A percentile compares a stretch with the other conserved stretches of the same genome.
Evolutionary conservation across 1,140 invertebrate genomes (phyloP).

Genomic region (Nautilus pompilius): DNA sequence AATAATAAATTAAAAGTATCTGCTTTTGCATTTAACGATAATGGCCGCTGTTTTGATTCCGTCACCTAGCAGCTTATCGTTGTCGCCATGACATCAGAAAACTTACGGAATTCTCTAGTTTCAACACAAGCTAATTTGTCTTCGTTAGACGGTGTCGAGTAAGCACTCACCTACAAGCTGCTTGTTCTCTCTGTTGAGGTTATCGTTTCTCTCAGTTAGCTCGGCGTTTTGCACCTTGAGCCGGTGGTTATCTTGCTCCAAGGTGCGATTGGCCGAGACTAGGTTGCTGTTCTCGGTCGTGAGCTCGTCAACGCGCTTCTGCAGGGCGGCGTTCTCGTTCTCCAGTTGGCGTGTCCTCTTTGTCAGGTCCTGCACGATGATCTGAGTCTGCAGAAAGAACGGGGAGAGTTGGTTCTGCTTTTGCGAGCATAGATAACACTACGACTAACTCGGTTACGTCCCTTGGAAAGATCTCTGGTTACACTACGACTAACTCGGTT

Average conservation of each 20-base stretch:
- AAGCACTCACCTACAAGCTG: constrained; percentile 44
- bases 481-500: too few species aligned
- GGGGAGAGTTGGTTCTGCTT: neutral
- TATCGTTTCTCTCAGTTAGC: constrained; percentile 48
- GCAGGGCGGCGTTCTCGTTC: constrained; percentile 46
- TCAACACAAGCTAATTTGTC: neutral
- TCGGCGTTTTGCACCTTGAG: constrained; percentile 47
- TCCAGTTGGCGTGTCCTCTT: constrained; percentile 52
- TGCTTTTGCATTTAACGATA: too few species aligned
- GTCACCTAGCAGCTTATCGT: too few species aligned
- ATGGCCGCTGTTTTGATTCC: too few species aligned
- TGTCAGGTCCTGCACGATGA: constrained; percentile 49
- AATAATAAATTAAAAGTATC: too few species aligned
- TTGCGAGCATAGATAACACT: too few species aligned
- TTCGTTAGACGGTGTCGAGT: neutral
- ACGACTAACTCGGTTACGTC: too few species aligned
- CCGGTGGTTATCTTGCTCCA: constrained; percentile 44
- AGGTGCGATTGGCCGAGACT: constrained; percentile 44
- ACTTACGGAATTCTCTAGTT: too few species aligned
- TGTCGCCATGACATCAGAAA: too few species aligned
- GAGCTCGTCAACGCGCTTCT: constrained; percentile 47
- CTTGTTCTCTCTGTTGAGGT: constrained; percentile 53
- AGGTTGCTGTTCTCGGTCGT: constrained; percentile 36
- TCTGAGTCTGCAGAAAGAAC: constrained; percentile 36
- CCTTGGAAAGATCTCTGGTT: too few species aligned